Conservation (phyloP, 2,113 vertebrate genomes). For the Collichthys lucidus region DNA sequence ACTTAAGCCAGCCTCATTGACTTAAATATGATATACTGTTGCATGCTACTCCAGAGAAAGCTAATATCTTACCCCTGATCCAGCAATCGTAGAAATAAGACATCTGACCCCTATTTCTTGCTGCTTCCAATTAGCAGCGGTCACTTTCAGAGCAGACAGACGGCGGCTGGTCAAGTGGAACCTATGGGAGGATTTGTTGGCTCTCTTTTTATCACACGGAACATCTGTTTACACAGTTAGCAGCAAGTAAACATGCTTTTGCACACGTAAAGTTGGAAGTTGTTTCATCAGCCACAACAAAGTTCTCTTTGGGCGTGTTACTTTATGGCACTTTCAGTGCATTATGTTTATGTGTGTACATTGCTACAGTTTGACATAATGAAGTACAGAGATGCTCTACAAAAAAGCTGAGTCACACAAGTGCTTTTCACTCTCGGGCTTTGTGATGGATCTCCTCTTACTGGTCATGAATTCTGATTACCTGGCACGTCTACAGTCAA, state of each 20-base stretch:
- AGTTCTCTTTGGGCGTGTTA: neutral
- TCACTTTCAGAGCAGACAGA: constrained; percentile 7
- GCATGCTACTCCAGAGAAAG: neutral
- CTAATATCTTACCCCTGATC: neutral
- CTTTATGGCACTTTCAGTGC: neutral
- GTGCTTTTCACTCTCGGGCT: constrained; percentile 16
- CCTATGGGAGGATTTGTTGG: constrained; percentile 11
- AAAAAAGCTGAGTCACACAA: constrained; percentile 23
- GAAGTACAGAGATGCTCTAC: neutral
- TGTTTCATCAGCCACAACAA: neutral
- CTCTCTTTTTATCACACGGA: neutral
- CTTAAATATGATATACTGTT: neutral
- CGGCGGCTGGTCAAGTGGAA: constrained; percentile 16
- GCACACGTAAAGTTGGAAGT: neutral
- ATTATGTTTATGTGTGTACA: neutral
- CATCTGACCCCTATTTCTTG: constrained; percentile 18
- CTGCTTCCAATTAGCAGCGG: constrained; percentile 16
- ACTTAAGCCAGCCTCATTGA: neutral
- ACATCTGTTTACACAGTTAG: constrained; percentile 9
- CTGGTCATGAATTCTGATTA: constrained; percentile 40
- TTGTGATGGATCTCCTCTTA: constrained; percentile 19
- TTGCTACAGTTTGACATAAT: neutral
- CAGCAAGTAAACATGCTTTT: neutral
- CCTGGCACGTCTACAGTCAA: constrained; percentile 19
- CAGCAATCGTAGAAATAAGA: neutral